Evolutionary conservation across 2,113 vertebrate species (phyloP), one percentile per base, ranked within the genome.

Genomic region (Mugil cephalus): DNA sequence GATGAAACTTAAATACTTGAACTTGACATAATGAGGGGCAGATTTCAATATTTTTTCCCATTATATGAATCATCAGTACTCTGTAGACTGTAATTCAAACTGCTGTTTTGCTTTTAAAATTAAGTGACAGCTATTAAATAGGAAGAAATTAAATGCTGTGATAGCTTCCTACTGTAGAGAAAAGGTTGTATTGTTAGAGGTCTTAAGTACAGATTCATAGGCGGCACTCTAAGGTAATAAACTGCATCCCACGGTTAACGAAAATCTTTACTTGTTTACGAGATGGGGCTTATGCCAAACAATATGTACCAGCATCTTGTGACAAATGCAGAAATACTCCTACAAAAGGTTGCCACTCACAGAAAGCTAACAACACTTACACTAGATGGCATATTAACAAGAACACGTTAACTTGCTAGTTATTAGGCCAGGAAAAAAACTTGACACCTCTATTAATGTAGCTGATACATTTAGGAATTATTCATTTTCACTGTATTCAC

Each of bases 251-350:
- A 77, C 82, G 67, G 60, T 62, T 34, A 67, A 61, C 34, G 39
- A 40, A 80, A 85, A 79, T 82, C 72, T 46, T 39, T 14, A 38
- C n/a, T 67, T 83, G 64, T 86, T 64, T 82, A 69, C 65, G 58
- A 65, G 53, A 67, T 47, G 13, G 35, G 51, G 34, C 70, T 80
- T 60, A 78, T 70, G 72, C 17, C 10, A 51, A 43, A 61, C 63
- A 60, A 55, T 15, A 76, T 64, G 61, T 19, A 69, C 36, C 42
- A 67, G 13, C 58, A 61, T 46, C 17, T 46, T 55, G 24, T 69
- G 48, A 79, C 46, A 69, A 79, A 80, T 10, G 0, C 73, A 58
- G 14, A 66, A 79, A 85, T 51, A 74, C 56, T 67, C 83, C 84
- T 77, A 50, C 43, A 52, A 55, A 21, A 70, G 46, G 47, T 38